A percentile compares a stretch with the other conserved stretches of the same genome.
Evolutionary conservation across 23 tunicate species (phyloP).

Genomic region (Ascidia mentula): DNA sequence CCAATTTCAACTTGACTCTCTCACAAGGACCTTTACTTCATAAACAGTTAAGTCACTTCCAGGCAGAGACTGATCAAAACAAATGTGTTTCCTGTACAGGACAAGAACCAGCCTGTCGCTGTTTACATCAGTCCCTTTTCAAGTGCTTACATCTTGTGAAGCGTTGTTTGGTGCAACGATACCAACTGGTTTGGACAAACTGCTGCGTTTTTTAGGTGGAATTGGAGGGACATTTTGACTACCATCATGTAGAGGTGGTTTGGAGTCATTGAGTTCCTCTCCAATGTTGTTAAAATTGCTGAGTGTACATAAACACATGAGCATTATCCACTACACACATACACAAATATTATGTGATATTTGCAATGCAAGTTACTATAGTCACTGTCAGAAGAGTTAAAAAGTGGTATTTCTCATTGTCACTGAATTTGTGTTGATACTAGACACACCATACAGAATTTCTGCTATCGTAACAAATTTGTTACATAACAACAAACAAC

Average conservation of each 20-base stretch:
- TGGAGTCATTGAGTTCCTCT: neutral
- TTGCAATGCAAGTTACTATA: no score
- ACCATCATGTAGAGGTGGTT: neutral
- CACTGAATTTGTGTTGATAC: no score
- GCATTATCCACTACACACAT: neutral
- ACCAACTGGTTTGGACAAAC: constrained; percentile 69
- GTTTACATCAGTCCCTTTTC: neutral
- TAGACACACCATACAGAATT: no score
- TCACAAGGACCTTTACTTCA: neutral
- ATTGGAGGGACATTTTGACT: constrained; percentile 50
- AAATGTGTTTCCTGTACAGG: neutral
- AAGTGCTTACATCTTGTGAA: constrained; percentile 42
- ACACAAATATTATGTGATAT: neutral
- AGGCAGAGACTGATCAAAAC: neutral
- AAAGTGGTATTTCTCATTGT: no score
- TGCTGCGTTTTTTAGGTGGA: constrained; percentile 63
- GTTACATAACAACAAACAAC: neutral
- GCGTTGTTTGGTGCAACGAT: constrained; percentile 79
- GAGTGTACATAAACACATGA: neutral
- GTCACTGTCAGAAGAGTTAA: no score
- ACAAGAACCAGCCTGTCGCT: neutral
- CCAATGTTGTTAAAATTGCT: neutral
- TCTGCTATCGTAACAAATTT: neutral
- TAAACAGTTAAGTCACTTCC: neutral
- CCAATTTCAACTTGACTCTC: no score